Conservation (phyloP, 2,888 invertebrate species). For the Gastrophysa polygoni region DNA sequence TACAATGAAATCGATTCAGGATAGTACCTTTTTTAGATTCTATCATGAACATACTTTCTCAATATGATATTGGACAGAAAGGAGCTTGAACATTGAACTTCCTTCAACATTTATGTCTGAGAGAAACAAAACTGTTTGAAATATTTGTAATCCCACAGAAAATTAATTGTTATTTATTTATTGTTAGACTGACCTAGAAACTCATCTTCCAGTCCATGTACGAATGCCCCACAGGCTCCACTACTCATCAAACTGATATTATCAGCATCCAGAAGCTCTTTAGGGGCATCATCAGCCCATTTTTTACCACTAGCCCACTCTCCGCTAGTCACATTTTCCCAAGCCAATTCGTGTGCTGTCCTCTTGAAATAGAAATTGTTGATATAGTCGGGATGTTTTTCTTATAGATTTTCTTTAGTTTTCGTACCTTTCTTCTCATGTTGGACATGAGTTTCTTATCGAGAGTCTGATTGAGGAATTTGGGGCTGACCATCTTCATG, state of each 20-base stretch:
- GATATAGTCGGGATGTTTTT: no score
- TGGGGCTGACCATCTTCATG: conserved; percentile 84
- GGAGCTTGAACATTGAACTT: no score
- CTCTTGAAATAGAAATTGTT: conserved; percentile 61
- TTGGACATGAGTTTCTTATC: conserved; percentile 98
- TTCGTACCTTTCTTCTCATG: conserved; percentile 72
- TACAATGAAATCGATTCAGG: no score
- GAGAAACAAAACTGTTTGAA: no score
- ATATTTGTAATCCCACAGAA: no score
- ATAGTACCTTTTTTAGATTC: no score
- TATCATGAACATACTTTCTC: no score
- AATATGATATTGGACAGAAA: no score
- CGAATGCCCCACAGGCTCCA: conserved; percentile 97
- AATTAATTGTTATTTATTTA: no score
- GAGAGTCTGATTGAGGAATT: conserved; percentile 92
- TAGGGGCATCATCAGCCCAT: conserved; percentile 84
- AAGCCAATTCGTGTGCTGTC: conserved; percentile 86
- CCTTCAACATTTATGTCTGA: no score
- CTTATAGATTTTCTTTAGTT: no score
- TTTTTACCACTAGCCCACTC: conserved; percentile 93
- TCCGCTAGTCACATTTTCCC: conserved; percentile 80
- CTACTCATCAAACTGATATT: conserved; percentile 82
- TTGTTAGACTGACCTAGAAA: conserved; percentile 78
- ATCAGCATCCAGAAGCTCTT: conserved; percentile 75
- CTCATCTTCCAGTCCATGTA: conserved; percentile 98